Evolutionary conservation across 2,888 invertebrate species (phyloP), one percentile per base, ranked within the genome.

Genomic region (Tetramorium bicarinatum): DNA sequence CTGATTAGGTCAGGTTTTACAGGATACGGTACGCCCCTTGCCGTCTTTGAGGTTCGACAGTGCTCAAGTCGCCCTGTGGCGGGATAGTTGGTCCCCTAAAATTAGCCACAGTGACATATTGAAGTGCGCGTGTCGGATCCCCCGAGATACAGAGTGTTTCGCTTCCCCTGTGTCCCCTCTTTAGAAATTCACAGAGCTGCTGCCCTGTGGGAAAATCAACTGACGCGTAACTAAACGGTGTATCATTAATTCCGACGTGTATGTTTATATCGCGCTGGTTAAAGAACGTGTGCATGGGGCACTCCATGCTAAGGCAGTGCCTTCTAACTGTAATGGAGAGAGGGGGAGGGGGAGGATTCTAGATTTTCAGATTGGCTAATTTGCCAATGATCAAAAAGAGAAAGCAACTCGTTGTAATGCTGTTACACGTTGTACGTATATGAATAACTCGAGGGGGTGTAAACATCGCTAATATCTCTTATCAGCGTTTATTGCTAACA

Each of bases 21-120:
- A 25, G 34, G 9, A 21, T 38, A 61, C n/a, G 72, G 52, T 62
- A 49, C 21, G 15, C 62, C 34, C n/a, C 9, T 34, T 47, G 29
- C 3, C 29, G 25, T 38, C 67, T 41, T 34, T 34, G n/a, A 13
- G n/a, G 25, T 41, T 52, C 34, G 15, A 15, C 9, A 21, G 47
- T 47, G 18, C 44, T 4, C 18, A 76, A 61, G 2, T 76, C 13
- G 77, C 25, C 34, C 34, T 82, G 82, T 85, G 89, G 87, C 83
- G 11, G 87, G 88, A 75, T 86, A 85, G 82, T 87, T 87, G 88
- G 90, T 88, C 94, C 94, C 94, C 94, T 93, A 91, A 94, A 94
- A 94, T 94, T 94, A 95, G 94, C 94, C 94, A 93, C 95, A 94
- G 92, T 94, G 94, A 94, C 94, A 94, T 94, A 93, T 93, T 93